Conservation (phyloP, 2,113 vertebrate genomes). For the Hyperopisus bebe region DNA sequence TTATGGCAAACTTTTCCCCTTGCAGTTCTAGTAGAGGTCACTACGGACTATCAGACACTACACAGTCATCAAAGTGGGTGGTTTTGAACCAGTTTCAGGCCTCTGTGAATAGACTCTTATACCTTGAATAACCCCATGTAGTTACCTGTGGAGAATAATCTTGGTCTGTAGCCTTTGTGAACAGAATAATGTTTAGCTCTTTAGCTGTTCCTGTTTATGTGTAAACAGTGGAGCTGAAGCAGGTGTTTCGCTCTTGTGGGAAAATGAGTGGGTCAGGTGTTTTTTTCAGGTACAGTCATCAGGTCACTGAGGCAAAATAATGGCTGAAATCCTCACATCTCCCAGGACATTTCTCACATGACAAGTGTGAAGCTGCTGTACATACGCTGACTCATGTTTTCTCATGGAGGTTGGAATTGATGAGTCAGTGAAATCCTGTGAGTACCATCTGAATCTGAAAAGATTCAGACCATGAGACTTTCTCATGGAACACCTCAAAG, state of each 20-base stretch:
- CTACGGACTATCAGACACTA: background rate
- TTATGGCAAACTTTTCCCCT: background rate
- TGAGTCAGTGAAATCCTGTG: constrained; percentile 9
- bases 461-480: background rate
- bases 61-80: background rate
- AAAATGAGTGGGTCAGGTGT: constrained; percentile 19
- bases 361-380: background rate
- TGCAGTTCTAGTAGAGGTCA: background rate
- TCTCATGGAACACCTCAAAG: background rate
- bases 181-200: constrained; percentile 13
- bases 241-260: constrained; percentile 32
- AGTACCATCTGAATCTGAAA: no score
- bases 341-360: background rate
- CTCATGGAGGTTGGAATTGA: background rate
- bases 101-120: background rate
- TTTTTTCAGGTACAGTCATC: background rate
- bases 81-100: background rate
- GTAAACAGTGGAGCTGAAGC: constrained; percentile 38
- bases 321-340: background rate
- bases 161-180: background rate
- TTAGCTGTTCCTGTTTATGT: constrained; percentile 42
- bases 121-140: background rate
- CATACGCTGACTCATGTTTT: background rate
- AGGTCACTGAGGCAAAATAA: background rate
- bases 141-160: background rate